Evolutionary conservation across 2,888 invertebrate genomes (phyloP).

Genomic region (Agriopis marginaria): DNA sequence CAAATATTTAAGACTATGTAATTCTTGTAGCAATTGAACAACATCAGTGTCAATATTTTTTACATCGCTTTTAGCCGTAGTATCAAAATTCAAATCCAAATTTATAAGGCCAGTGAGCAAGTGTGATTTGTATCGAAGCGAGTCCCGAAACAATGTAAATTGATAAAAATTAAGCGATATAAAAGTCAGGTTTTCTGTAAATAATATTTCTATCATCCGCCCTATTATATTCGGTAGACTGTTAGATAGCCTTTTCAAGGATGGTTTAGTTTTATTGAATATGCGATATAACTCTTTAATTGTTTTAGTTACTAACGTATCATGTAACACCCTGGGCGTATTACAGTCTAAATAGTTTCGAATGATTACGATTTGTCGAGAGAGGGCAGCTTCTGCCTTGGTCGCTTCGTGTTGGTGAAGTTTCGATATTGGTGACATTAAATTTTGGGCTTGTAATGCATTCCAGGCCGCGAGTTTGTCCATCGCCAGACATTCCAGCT

Average conservation of each 20-base stretch:
- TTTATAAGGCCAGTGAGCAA: neutral
- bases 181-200: neutral
- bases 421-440: neutral
- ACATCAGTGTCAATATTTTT: neutral
- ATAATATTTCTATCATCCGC: neutral
- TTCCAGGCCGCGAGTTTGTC: no score
- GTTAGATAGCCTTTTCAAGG: neutral
- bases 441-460: neutral
- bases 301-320: neutral
- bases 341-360: neutral
- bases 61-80: neutral
- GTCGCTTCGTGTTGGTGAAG: neutral
- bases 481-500: no score
- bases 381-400: neutral
- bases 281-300: neutral
- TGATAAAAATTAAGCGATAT: neutral
- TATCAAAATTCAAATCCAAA: neutral
- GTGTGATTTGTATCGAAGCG: neutral
- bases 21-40: neutral
- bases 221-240: neutral
- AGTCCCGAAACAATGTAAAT: neutral
- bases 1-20: neutral
- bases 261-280: neutral
- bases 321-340: neutral
- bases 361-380: neutral